Conservation (phyloP, 2,888 invertebrate species). For the Eueremaeus valkanovi region DNA sequence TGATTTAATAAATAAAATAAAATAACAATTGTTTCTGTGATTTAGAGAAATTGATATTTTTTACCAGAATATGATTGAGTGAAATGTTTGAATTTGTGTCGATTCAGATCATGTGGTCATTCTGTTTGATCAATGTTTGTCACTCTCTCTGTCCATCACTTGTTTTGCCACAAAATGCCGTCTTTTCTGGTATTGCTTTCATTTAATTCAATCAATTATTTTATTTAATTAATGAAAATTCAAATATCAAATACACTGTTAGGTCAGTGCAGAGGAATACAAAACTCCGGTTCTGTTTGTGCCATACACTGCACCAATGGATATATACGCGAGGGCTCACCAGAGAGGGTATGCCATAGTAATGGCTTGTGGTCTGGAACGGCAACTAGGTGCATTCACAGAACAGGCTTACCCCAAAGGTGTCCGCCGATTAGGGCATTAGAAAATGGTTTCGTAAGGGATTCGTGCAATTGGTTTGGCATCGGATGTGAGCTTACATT, state of each 20-base stretch:
- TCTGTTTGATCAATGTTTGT: neutral
- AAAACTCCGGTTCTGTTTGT: neutral
- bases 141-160: neutral
- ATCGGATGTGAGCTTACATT: neutral
- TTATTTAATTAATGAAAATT: too few species aligned
- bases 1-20: neutral
- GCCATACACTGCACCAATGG: neutral
- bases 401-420: neutral
- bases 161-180: neutral
- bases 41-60: too few species aligned
- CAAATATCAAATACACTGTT: too few species aligned
- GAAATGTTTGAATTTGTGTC: too few species aligned
- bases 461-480: neutral
- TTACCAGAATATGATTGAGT: too few species aligned
- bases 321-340: neutral
- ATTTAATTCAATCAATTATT: neutral
- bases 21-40: neutral
- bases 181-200: neutral
- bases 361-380: neutral
- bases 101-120: too few species aligned
- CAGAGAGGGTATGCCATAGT: neutral
- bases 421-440: neutral
- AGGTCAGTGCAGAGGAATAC: neutral
- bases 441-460: neutral
- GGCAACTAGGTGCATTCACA: neutral